Evolutionary conservation across 2,797 vertebrate genomes (phyloP).

Genomic region (Danionella dracula): DNA sequence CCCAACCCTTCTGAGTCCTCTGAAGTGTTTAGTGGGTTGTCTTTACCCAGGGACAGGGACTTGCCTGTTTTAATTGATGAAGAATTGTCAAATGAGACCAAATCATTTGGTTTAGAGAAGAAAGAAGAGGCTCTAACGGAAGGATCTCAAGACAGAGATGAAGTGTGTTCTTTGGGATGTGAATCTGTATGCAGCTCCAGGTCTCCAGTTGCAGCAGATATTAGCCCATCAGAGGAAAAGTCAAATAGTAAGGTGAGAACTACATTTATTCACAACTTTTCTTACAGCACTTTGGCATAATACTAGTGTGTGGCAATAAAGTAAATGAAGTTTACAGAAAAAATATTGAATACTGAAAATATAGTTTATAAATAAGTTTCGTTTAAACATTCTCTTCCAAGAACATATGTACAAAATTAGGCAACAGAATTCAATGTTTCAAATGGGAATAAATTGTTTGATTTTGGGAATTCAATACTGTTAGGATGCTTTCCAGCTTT

Average conservation of each 20-base stretch:
- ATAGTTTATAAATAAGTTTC: too few species aligned
- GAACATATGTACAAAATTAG: too few species aligned
- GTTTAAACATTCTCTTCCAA: too few species aligned
- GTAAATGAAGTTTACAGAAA: too few species aligned
- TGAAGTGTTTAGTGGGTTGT: neutral
- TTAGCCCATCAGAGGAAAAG: neutral
- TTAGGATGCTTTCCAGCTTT: too few species aligned
- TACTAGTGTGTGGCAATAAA: too few species aligned
- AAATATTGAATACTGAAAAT: too few species aligned
- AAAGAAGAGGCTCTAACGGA: neutral
- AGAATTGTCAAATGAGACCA: neutral
- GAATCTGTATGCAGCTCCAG: neutral
- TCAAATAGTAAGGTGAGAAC: neutral
- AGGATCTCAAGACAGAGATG: neutral
- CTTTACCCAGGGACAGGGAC: slow-evolving; percentile 2
- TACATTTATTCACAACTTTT: neutral
- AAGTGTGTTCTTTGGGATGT: neutral
- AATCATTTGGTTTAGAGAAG: neutral
- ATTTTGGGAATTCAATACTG: too few species aligned
- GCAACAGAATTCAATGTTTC: too few species aligned
- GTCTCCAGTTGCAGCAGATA: neutral
- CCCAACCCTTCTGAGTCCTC: neutral
- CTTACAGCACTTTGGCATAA: too few species aligned
- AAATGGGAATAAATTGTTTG: too few species aligned
- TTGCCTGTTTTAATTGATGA: neutral